These are phyloP conservation scores for Pituophis catenifer DNA, from an alignment of 2,113 vertebrate genomes.

Conservation along the genomic window DNA sequence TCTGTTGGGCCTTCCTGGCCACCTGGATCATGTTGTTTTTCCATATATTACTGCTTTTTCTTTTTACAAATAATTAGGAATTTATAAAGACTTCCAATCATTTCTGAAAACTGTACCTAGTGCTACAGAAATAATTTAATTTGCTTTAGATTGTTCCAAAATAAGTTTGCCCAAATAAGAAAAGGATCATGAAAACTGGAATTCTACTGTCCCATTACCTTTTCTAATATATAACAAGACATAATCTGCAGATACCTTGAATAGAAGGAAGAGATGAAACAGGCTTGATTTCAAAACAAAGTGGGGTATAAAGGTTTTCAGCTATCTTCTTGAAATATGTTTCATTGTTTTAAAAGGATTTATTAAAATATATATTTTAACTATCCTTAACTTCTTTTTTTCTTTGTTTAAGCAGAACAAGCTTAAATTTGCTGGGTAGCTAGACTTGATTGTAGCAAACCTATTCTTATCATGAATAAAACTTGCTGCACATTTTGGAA, in stretches of 20 bases:
- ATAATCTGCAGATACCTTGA: neutral
- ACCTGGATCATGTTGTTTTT: too few relatives aligned
- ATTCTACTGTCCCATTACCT: neutral
- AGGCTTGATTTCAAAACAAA: neutral
- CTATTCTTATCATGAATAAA: neutral
- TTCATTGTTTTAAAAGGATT: neutral
- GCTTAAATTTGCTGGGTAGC: neutral
- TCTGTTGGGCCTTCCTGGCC: too few relatives aligned
- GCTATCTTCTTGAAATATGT: neutral
- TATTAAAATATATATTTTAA: neutral
- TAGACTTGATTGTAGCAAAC: neutral
- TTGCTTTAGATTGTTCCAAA: neutral
- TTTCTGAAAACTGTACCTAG: neutral
- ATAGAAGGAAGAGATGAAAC: neutral
- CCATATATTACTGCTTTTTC: neutral
- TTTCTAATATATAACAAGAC: neutral
- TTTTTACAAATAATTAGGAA: neutral
- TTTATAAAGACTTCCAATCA: neutral
- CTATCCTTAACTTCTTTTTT: neutral
- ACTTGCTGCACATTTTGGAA: neutral
- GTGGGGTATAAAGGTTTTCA: neutral
- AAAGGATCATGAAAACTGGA: neutral
- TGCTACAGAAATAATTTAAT: neutral
- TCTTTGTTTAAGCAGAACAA: neutral
- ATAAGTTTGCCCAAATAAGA: neutral